Conservation (phyloP, 1,140 invertebrate species). For the Catajapyx aquilonaris region DNA sequence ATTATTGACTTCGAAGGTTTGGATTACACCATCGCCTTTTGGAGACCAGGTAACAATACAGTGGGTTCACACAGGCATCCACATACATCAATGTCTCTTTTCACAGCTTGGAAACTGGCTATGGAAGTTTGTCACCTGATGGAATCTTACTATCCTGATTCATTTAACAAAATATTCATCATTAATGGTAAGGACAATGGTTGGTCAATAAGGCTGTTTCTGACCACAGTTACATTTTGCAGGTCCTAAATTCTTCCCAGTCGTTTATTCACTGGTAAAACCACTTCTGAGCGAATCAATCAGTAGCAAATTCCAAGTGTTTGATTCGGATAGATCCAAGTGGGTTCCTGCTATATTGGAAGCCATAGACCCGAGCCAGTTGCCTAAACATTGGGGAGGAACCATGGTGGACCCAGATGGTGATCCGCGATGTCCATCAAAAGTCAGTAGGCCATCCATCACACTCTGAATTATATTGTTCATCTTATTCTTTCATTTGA, state of each 20-base stretch:
- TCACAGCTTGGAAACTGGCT: too few relatives aligned
- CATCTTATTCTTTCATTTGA: background rate
- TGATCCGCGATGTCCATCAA: slow-evolving; percentile 10
- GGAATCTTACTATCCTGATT: too few relatives aligned
- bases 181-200: too few relatives aligned
- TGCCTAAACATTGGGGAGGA: slow-evolving; percentile 24
- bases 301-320: slow-evolving; percentile 23
- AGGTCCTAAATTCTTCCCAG: slow-evolving; percentile 21
- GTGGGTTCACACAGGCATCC: too few relatives aligned
- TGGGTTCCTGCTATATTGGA: slow-evolving; percentile 16
- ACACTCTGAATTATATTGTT: background rate
- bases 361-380: slow-evolving; percentile 20
- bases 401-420: slow-evolving; percentile 20
- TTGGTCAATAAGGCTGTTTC: too few relatives aligned
- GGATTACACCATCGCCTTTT: too few relatives aligned
- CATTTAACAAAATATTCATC: too few relatives aligned
- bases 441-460: slow-evolving; percentile 1
- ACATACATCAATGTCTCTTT: too few relatives aligned
- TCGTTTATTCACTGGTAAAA: slow-evolving; percentile 21
- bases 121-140: too few relatives aligned
- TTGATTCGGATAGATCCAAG: slow-evolving; percentile 17
- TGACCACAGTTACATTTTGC: too few relatives aligned
- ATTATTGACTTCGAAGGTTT: too few relatives aligned
- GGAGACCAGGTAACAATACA: too few relatives aligned
- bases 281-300: slow-evolving; percentile 25